These are phyloP conservation scores for Ormyrus rosae DNA, from an alignment of 2,888 invertebrate species.

Conservation along the genomic window DNA sequence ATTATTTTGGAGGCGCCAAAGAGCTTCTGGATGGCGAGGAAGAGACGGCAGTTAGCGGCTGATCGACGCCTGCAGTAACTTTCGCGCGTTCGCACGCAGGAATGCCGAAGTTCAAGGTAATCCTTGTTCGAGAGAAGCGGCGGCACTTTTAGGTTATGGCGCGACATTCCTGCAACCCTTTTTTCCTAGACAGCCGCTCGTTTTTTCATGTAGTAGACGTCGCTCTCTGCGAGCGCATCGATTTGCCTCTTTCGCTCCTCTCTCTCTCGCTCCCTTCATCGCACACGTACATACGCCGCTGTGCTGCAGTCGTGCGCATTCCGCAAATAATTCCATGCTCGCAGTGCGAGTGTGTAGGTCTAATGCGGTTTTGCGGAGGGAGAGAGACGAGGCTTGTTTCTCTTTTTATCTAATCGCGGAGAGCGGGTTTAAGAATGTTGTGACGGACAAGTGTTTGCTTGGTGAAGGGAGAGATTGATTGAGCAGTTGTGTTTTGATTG, in stretches of 20 bases:
- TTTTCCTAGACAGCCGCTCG: background rate
- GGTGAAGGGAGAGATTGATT: conserved; percentile 10
- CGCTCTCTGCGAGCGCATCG: conserved; percentile 22
- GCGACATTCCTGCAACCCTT: background rate
- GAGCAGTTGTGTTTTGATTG: background rate
- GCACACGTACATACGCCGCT: background rate
- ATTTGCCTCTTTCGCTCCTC: conserved; percentile 26
- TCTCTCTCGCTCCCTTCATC: background rate
- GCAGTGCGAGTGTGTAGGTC: background rate
- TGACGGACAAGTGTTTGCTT: conserved; percentile 18
- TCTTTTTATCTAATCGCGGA: conserved; percentile 29
- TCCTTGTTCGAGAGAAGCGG: background rate
- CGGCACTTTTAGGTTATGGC: conserved; percentile 18
- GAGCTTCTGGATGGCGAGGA: conserved; percentile 5
- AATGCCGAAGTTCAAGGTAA: conserved; percentile 52
- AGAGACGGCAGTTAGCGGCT: conserved; percentile 15
- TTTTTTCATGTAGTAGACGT: background rate
- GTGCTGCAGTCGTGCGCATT: conserved; percentile 23
- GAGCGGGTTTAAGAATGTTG: conserved; percentile 12
- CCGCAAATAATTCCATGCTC: conserved; percentile 42
- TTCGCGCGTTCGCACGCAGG: background rate
- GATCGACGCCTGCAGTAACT: background rate
- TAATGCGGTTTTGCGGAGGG: background rate
- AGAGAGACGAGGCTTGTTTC: conserved; percentile 11
- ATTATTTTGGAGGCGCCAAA: conserved; percentile 14